Evolutionary conservation across 2,113 vertebrate species (phyloP), one percentile per base, ranked within the genome.

Genomic region (Hypocryptadius cinnamomeus): DNA sequence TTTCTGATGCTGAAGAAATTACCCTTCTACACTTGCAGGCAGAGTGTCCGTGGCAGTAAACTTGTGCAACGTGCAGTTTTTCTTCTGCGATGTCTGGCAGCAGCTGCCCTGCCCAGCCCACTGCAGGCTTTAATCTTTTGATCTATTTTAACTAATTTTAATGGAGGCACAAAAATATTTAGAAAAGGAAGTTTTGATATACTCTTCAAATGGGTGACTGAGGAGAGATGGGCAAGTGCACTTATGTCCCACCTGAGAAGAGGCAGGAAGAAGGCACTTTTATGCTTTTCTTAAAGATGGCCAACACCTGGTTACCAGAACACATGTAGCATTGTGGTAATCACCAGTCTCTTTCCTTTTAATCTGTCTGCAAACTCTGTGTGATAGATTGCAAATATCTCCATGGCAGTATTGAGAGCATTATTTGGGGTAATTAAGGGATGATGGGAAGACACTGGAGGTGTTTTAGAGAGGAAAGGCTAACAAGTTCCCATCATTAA

Each of bases 391-490:
- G 77, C 28, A 89, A 61, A 37, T 84, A 40, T 22, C 57, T 54
- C 50, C 56, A 48, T 1, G 0, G 35, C 2, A 1, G 5, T 40
- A 73, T n/a, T 45, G 69, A 65, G 23, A 42, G 11, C 3, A 1
- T 65, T 79, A 31, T 45, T 45, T 25, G 21, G 33, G 27, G 14
- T 78, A 39, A 78, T 89, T 79, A 39, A 47, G 31, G 70, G 50
- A 44, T 65, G 31, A 73, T 71, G 35, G 42, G 42, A 79, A 79
- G 56, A 35, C 39, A n/a, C 22, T 82, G 35, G 23, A 51, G 12
- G 1, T 77, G 13, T 69, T 69, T 39, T 28, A 31, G 42, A 35
- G 33, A 53, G 18, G 17, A 65, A 65, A 13, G 22, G 15, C 53
- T 63, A 39, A 63, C 7, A 14, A 3, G 21, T 79, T 87, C 23